phyloP scores from a whole-genome alignment of 2,113 vertebrate genomes.

The Pelobates fuscus region DNA sequence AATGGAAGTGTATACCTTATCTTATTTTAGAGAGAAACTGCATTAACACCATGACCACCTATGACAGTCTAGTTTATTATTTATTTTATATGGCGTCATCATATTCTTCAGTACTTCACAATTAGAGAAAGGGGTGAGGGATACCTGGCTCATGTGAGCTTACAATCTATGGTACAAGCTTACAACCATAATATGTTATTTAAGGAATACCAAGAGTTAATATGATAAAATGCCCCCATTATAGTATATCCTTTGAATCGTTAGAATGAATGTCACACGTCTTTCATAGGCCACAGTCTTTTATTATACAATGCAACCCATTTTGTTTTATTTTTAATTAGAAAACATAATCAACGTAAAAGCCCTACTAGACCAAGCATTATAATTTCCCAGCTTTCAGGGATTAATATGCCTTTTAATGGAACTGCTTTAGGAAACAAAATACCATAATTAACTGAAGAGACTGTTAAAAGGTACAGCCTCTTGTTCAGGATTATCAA shows the following conservation, averaged over 20 bases:
- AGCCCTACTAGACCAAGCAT: constrained; percentile 50
- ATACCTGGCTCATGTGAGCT: no score
- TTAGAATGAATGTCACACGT: constrained; percentile 34
- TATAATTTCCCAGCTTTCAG: constrained; percentile 49
- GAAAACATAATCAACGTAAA: constrained; percentile 51
- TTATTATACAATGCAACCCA: constrained; percentile 44
- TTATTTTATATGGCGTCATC: no score
- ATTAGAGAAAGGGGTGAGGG: no score
- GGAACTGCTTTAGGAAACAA: constrained; percentile 49
- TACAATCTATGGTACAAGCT: no score
- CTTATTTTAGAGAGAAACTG: no score
- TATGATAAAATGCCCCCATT: constrained; percentile 26
- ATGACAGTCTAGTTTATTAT: no score
- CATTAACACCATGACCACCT: no score
- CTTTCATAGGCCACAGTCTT: constrained; percentile 45
- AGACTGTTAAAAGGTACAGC: constrained; percentile 49
- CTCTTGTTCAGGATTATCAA: constrained; percentile 43
- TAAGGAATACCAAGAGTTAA: no score
- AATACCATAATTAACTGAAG: constrained; percentile 48
- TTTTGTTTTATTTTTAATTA: constrained; percentile 51
- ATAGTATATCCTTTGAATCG: constrained; percentile 35
- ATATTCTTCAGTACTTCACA: no score
- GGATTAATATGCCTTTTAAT: constrained; percentile 51
- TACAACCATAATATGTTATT: no score
- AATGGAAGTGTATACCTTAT: no score